A percentile compares a stretch with the other conserved stretches of the same genome.
Evolutionary conservation across 2,113 vertebrate species (phyloP).

Genomic region (Amphilophus citrinellus): DNA sequence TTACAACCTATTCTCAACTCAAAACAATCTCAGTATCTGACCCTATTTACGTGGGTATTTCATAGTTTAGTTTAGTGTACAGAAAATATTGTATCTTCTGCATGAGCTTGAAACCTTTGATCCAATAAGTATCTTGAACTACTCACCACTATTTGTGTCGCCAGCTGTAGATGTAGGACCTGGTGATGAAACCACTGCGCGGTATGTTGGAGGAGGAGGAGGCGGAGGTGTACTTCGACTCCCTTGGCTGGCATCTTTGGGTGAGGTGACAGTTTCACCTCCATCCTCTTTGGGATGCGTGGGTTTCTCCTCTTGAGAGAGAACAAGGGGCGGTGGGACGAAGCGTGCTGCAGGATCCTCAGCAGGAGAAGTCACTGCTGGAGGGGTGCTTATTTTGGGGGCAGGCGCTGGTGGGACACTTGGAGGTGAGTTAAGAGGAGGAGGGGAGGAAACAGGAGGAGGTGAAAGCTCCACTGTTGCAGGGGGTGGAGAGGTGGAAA

Average conservation of each 20-base stretch:
- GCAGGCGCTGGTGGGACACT: slow-evolving; percentile 28
- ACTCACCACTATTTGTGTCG: slow-evolving; percentile 88
- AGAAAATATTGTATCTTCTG: neutral
- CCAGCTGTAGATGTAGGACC: slow-evolving; percentile 86
- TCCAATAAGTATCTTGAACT: neutral
- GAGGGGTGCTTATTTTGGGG: slow-evolving; percentile 55
- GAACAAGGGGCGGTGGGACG: slow-evolving; percentile 82
- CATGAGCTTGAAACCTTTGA: too few species aligned
- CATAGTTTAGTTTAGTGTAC: too few species aligned
- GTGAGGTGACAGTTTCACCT: slow-evolving; percentile 82
- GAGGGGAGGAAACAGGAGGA: slow-evolving; percentile 32
- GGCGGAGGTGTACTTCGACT: slow-evolving; percentile 90
- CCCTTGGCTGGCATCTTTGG: slow-evolving; percentile 86
- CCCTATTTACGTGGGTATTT: neutral
- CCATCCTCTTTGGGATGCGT: slow-evolving; percentile 84
- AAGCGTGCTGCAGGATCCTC: slow-evolving; percentile 71
- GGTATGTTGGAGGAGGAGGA: slow-evolving; percentile 95
- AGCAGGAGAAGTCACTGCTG: slow-evolving; percentile 30
- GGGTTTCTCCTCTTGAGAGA: slow-evolving; percentile 83
- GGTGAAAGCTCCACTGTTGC: slow-evolving; percentile 45
- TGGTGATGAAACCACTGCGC: slow-evolving; percentile 91
- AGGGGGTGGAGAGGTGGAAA: slow-evolving; percentile 37
- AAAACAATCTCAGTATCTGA: neutral
- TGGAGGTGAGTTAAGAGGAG: slow-evolving; percentile 27
- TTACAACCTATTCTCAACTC: neutral